A percentile compares a stretch with the other conserved stretches of the same genome.
phyloP scores from a whole-genome alignment of 2,797 vertebrate genomes.

The Crax fasciolata region DNA sequence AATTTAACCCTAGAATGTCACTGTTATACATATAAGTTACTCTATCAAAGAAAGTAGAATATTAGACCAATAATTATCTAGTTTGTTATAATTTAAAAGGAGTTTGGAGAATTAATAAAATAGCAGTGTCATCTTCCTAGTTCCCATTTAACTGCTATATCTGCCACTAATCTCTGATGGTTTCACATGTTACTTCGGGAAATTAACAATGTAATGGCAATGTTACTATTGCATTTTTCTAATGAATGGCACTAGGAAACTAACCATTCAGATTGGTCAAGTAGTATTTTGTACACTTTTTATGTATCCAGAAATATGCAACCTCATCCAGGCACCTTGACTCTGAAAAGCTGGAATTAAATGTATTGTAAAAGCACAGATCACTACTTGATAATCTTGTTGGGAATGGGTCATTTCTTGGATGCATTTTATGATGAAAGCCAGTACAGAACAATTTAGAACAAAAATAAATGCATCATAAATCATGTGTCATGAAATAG shows the following conservation, averaged over 20 bases:
- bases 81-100: not conserved
- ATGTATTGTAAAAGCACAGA: not conserved
- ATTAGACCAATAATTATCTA: not conserved
- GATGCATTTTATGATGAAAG: not conserved
- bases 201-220: not conserved
- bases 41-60: not conserved
- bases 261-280: not conserved
- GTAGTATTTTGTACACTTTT: not conserved
- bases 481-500: not conserved
- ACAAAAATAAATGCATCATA: not conserved
- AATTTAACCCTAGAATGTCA: constrained; percentile 31
- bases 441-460: not conserved
- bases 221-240: not conserved
- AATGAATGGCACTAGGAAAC: not conserved
- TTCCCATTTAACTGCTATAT: not conserved
- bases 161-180: not conserved
- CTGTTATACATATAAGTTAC: not conserved
- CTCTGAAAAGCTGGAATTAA: not conserved
- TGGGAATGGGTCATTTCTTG: not conserved
- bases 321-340: not conserved
- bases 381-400: not conserved
- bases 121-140: not conserved
- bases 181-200: not conserved
- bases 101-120: not conserved
- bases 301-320: not conserved